Evolutionary conservation across 2,888 invertebrate genomes (phyloP).

Genomic region (Pandemis heparana): DNA sequence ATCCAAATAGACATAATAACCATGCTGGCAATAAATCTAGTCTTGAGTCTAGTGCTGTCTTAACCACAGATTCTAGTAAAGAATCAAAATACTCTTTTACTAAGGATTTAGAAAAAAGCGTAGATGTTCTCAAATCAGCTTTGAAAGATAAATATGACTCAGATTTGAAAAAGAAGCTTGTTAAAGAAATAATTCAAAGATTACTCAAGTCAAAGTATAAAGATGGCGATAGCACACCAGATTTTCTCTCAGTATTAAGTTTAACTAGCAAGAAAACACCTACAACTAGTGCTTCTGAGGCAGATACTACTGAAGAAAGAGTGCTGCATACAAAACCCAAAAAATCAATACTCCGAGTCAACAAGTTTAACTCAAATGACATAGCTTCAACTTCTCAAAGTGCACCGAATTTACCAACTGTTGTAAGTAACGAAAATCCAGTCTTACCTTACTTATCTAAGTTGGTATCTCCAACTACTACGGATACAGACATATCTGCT

Average conservation of each 20-base stretch:
- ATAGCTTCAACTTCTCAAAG: conserved; percentile 79
- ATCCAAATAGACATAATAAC: conserved; percentile 54
- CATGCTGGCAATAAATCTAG: conserved; percentile 75
- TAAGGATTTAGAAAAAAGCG: conserved; percentile 87
- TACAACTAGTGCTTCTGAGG: conserved; percentile 77
- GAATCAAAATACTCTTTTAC: conserved; percentile 76
- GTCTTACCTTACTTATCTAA: conserved; percentile 55
- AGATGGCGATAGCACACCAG: conserved; percentile 83
- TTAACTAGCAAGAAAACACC: conserved; percentile 66
- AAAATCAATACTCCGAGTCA: conserved; percentile 74
- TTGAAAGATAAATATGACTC: conserved; percentile 86
- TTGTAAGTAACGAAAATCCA: conserved; percentile 59
- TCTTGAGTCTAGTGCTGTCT: conserved; percentile 73
- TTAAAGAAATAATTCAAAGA: conserved; percentile 88
- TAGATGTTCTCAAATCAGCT: conserved; percentile 86
- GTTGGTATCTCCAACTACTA: conserved; percentile 57
- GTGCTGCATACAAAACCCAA: conserved; percentile 60
- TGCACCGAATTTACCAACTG: conserved; percentile 72
- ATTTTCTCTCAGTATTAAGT: conserved; percentile 79
- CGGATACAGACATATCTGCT: conserved; percentile 73
- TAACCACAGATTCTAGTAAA: conserved; percentile 78
- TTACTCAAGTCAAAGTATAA: conserved; percentile 86
- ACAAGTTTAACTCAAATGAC: conserved; percentile 70
- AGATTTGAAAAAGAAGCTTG: conserved; percentile 86
- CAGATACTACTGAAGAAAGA: conserved; percentile 63